These are phyloP conservation scores for Cebidichthys violaceus DNA, from an alignment of 2,113 vertebrate genomes.

Conservation along the genomic window DNA sequence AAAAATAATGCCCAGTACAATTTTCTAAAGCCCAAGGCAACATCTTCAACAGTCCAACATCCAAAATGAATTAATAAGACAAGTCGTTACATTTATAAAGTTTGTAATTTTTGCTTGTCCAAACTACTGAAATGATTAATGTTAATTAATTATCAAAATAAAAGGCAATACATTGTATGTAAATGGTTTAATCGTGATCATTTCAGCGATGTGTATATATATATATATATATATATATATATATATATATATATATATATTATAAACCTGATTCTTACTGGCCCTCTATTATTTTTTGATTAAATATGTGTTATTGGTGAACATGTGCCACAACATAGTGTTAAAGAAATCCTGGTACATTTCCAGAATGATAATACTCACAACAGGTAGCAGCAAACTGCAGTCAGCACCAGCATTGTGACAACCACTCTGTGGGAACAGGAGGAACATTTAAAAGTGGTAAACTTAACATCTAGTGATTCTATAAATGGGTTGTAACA, in stretches of 20 bases:
- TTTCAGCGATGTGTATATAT: too few species aligned
- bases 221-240: too few species aligned
- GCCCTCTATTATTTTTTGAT: neutral
- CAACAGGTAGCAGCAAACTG: slow-evolving; percentile 98
- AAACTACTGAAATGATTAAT: neutral
- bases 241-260: too few species aligned
- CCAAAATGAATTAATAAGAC: neutral
- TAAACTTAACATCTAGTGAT: neutral
- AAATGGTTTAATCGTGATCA: neutral
- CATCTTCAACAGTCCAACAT: neutral
- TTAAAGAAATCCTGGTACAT: neutral
- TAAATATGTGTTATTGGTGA: neutral
- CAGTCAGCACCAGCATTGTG: slow-evolving; percentile 96
- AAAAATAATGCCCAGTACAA: neutral
- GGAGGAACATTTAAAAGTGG: neutral
- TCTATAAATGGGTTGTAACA: neutral
- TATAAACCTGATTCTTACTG: neutral
- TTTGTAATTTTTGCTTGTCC: neutral
- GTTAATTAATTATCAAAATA: neutral
- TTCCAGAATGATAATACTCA: slow-evolving; percentile 85
- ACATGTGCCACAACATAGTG: neutral
- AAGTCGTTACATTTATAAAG: neutral
- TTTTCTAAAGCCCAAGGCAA: neutral
- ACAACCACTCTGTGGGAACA: slow-evolving; percentile 89
- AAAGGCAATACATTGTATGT: neutral